phyloP scores from a whole-genome alignment of 2,888 invertebrate species.

The Synergus laeviventris region DNA sequence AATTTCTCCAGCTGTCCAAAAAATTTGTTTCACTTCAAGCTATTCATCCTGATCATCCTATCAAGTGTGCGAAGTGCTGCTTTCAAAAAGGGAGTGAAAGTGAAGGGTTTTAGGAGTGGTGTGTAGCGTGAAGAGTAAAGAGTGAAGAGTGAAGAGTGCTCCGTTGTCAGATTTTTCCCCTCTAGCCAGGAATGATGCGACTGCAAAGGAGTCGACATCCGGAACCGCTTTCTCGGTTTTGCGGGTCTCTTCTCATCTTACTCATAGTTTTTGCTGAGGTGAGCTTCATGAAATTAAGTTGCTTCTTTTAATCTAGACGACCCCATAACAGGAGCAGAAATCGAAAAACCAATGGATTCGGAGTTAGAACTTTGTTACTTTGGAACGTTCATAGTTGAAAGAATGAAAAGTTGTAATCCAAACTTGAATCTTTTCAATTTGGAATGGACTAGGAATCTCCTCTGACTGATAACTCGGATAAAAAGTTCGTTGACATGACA shows the following conservation, averaged over 20 bases:
- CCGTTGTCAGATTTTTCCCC: slow-evolving; percentile 5
- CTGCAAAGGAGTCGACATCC: slow-evolving; percentile 31
- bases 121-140: not conserved
- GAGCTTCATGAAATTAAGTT: not conserved
- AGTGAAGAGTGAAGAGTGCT: slow-evolving; percentile 15
- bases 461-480: not conserved
- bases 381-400: no score
- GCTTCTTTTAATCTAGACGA: not conserved
- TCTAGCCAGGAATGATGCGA: slow-evolving; percentile 20
- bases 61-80: slow-evolving; percentile 15
- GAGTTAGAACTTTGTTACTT: no score
- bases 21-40: not conserved
- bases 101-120: not conserved
- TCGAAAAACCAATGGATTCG: not conserved
- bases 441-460: no score
- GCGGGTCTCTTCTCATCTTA: slow-evolving; percentile 37
- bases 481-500: not conserved
- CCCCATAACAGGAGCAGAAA: not conserved
- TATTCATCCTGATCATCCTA: not conserved
- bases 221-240: slow-evolving; percentile 43
- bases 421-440: no score
- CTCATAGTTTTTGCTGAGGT: slow-evolving; percentile 41
- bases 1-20: not conserved
- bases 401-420: no score
- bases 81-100: slow-evolving; percentile 14